Evolutionary conservation across 2,888 invertebrate genomes (phyloP).

Genomic region (Synanthedon andrenaeformis): DNA sequence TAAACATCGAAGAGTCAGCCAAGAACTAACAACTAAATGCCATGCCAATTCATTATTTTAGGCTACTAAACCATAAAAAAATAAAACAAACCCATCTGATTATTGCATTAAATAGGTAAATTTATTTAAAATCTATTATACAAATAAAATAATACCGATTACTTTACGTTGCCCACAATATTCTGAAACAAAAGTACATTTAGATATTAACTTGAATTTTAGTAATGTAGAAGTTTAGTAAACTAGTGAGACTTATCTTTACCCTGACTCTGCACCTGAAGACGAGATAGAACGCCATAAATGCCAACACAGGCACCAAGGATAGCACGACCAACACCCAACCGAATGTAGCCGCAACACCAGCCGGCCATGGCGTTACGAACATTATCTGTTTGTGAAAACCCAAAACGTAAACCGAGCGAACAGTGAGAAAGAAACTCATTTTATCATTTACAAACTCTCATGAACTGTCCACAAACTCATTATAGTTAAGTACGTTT

Average conservation of each 20-base stretch:
- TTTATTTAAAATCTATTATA: neutral
- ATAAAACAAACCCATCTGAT: too few relatives aligned
- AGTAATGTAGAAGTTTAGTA: neutral
- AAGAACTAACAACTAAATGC: too few relatives aligned
- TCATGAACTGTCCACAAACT: too few relatives aligned
- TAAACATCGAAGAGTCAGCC: too few relatives aligned
- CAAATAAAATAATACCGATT: slow-evolving; percentile 6
- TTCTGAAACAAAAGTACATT: slow-evolving; percentile 40
- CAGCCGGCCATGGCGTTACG: slow-evolving; percentile 14
- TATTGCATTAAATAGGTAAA: too few relatives aligned
- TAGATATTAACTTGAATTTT: neutral
- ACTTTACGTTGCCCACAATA: slow-evolving; percentile 47
- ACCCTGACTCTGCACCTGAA: slow-evolving; percentile 59
- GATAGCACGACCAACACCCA: slow-evolving; percentile 26
- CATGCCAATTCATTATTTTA: too few relatives aligned
- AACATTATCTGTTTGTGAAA: neutral
- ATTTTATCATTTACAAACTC: too few relatives aligned
- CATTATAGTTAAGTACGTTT: too few relatives aligned
- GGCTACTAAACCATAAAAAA: too few relatives aligned
- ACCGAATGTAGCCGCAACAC: slow-evolving; percentile 21
- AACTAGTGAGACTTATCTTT: slow-evolving; percentile 6
- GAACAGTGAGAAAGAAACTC: too few relatives aligned
- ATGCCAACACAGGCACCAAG: slow-evolving; percentile 25
- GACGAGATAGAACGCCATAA: slow-evolving; percentile 32
- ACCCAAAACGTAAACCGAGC: too few relatives aligned